These are phyloP conservation scores for Melitaea cinxia DNA, from an alignment of 1,140 invertebrate species.

Conservation along the genomic window DNA sequence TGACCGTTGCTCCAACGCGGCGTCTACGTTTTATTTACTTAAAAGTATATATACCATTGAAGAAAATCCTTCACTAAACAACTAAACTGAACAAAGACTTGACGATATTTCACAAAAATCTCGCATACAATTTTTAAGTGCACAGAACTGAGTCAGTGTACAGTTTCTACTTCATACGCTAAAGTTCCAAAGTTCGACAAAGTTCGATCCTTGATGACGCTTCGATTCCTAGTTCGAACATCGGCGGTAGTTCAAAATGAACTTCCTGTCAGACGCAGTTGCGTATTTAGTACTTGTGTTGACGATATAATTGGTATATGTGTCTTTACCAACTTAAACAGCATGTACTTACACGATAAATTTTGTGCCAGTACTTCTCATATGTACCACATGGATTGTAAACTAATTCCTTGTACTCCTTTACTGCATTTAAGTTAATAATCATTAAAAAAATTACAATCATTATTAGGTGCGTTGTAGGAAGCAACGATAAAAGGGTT, in stretches of 20 bases:
- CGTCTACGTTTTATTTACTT: too few relatives aligned
- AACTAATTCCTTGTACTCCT: too few relatives aligned
- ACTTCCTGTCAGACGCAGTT: background rate
- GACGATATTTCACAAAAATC: background rate
- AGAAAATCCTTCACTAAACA: too few relatives aligned
- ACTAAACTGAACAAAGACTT: too few relatives aligned
- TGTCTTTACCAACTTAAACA: background rate
- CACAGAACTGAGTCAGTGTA: background rate
- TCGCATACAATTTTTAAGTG: background rate
- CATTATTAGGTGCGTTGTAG: too few relatives aligned
- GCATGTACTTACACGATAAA: background rate
- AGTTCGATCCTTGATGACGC: conserved; percentile 12
- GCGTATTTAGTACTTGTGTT: background rate
- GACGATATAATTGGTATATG: background rate
- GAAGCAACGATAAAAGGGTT: too few relatives aligned
- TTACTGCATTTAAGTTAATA: too few relatives aligned
- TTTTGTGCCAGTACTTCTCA: too few relatives aligned
- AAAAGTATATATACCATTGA: too few relatives aligned
- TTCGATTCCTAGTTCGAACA: conserved; percentile 2
- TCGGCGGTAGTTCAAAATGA: conserved; percentile 2
- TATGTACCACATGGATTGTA: too few relatives aligned
- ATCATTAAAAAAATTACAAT: too few relatives aligned
- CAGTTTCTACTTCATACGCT: background rate
- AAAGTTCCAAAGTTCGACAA: background rate
- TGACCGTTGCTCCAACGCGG: too few relatives aligned